Conservation (phyloP, 1,140 invertebrate genomes). For the Rhynchophorus ferrugineus region DNA sequence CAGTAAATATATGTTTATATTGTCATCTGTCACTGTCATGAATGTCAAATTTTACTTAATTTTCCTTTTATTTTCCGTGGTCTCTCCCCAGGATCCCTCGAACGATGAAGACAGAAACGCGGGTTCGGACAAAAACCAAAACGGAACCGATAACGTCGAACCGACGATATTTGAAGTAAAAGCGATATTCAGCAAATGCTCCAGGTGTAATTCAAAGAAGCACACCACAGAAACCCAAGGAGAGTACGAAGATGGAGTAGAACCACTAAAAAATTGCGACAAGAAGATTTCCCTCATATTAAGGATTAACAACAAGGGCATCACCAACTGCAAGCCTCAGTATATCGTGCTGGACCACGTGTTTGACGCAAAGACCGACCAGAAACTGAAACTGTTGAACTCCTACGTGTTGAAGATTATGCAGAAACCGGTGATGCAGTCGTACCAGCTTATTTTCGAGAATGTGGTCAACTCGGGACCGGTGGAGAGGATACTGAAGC, state of each 20-base stretch:
- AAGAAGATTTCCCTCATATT: constrained; percentile 35
- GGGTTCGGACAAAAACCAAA: too few relatives aligned
- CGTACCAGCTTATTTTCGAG: constrained; percentile 40
- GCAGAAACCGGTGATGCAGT: constrained; percentile 40
- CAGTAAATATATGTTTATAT: too few relatives aligned
- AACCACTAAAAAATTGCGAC: constrained; percentile 27
- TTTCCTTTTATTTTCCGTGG: too few relatives aligned
- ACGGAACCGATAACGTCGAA: too few relatives aligned
- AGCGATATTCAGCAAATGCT: constrained; percentile 30
- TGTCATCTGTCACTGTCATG: too few relatives aligned
- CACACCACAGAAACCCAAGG: constrained; percentile 5
- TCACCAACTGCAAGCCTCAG: constrained; percentile 38
- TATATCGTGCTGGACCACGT: constrained; percentile 44
- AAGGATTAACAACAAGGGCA: constrained; percentile 31
- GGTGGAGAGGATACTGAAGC: constrained; percentile 42
- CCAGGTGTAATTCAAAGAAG: constrained; percentile 12
- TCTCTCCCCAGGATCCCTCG: too few relatives aligned
- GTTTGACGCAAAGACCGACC: constrained; percentile 37
- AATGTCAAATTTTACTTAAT: too few relatives aligned
- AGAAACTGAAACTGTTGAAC: constrained; percentile 39
- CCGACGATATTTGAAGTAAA: constrained; percentile 36
- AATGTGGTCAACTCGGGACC: constrained; percentile 43
- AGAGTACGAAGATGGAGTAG: constrained; percentile 7
- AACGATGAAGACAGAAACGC: too few relatives aligned
- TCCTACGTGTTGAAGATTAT: constrained; percentile 43